Conservation (phyloP, 2,888 invertebrate species). For the Drosophila pseudotalamancana region DNA sequence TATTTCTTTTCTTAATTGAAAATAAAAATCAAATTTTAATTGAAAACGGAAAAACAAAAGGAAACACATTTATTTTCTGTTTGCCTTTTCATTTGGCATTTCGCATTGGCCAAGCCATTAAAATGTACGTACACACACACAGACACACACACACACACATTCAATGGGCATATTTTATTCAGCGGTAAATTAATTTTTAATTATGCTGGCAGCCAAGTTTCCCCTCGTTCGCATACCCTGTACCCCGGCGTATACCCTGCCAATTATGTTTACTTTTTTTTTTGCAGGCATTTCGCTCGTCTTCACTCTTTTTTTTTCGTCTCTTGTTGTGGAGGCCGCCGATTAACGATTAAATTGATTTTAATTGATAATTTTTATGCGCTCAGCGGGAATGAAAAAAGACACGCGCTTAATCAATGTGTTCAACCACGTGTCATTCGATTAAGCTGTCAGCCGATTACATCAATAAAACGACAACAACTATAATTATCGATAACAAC, state of each 20-base stretch:
- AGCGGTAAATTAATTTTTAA: slow-evolving; percentile 68
- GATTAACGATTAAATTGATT: slow-evolving; percentile 55
- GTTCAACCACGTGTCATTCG: slow-evolving; percentile 65
- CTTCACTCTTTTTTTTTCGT: slow-evolving; percentile 52
- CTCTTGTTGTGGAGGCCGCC: slow-evolving; percentile 16
- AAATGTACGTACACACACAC: slow-evolving; percentile 1
- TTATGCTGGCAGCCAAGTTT: slow-evolving; percentile 43
- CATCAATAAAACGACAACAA: not conserved
- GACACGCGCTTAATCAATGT: slow-evolving; percentile 42
- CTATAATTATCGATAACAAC: slow-evolving; percentile 1
- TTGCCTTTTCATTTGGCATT: slow-evolving; percentile 7
- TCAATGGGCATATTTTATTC: slow-evolving; percentile 40
- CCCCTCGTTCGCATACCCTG: not conserved
- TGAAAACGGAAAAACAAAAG: not conserved
- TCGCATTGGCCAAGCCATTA: not conserved
- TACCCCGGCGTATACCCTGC: not conserved
- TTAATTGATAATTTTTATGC: slow-evolving; percentile 65
- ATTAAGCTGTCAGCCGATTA: slow-evolving; percentile 18
- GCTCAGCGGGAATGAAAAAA: slow-evolving; percentile 19
- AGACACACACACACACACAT: slow-evolving; percentile 1
- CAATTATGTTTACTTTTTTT: slow-evolving; percentile 68
- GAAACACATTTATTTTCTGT: not conserved
- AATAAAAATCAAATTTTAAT: not conserved
- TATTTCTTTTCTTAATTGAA: no score
- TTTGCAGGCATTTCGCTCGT: slow-evolving; percentile 59